Base-by-base conservation (phyloP, 1,140 invertebrate species). In the Microvelia longipes region DNA sequence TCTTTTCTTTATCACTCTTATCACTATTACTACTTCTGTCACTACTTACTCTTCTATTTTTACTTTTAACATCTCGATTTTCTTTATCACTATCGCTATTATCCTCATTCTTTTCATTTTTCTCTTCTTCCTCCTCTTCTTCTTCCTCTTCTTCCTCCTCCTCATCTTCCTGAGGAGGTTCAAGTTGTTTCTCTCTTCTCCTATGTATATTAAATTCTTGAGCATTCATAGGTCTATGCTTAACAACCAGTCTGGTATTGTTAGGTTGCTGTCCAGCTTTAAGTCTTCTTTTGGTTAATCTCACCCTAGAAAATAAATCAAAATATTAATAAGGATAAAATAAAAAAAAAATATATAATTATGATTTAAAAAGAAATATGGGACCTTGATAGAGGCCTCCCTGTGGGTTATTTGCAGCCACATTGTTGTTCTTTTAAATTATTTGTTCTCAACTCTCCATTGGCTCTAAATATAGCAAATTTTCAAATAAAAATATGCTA, bases 281-380 rank as follows among this genome's bases (percentile, higher is more conserved):
- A 70, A 92, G 88, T 62, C 93, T 83, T 68, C 95, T 84, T 80
- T 97, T 98, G 74, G 89, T 96, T 60, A 98, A 81, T 27, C 94
- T 85, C 63, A 98, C 94, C 66, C 94, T 85, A 72, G 24, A 74
- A 73, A 69, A 27, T 27, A 68, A 25, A 50, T 24, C 26, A 5
- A 66, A 1, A 66, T 25, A 11, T 60, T 60, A 60, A 60, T 60
- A 11, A 19, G 11, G 19, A 60, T 60, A 60, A 60, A 11, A 60
- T 11, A 11, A 60, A 60, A 11, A 60, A 60, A 60, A 60, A 11
- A 60, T 11, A 60, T 60, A 60, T 11, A 61, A 27, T 69, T 0
- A 65, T 63, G 29, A 29, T 27, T 25, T n/a, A 14, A 65, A 30
- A 29, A 66, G 14, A 69, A 13, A 25, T 62, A 26, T n/a, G 60